Evolutionary conservation across 2,888 invertebrate genomes (phyloP), one percentile per base, ranked within the genome.

Genomic region (Siphlonurus alternatus): DNA sequence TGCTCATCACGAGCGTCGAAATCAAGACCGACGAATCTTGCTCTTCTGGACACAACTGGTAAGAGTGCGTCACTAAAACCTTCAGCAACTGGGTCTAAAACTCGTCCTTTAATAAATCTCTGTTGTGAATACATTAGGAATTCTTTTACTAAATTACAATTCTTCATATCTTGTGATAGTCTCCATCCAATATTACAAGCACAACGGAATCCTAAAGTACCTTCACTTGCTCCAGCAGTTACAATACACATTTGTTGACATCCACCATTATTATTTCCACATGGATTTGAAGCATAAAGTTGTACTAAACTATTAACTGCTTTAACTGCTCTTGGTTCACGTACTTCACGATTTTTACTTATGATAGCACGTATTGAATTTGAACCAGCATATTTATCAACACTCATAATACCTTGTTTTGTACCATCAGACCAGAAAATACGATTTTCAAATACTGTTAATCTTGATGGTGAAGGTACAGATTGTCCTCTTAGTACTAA

Each of bases 121-220:
- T 94, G 94, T 72, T 95, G 94, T 0, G 94, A 94, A 73, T 95
- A 96, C 85, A 96, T 89, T 1, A 97, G 81, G 75, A 96, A 96
- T 71, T 94, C 92, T 23, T 84, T 82, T 0, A 95, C 88, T 63
- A 86, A 74, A 71, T 86, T 85, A 73, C 95, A 97, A 71, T 87
- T 88, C 67, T 85, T 81, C 64, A 89, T 78, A 73, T 94, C 88
- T 0, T 78, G 76, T 38, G 84, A 82, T 25, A 96, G 76, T 68
- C 85, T 81, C 77, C 85, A 94, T 5, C 96, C 96, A 38, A 93
- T 89, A 68, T 89, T 85, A 74, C 96, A 97, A 59, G 93, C 91
- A 76, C 97, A 97, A 3, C 93, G 81, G 74, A 88, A 96, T 0
- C 91, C 93, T 18, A 94, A 77, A 0, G 87, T 87, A 0, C 83